Base-by-base conservation (phyloP, 2,113 vertebrate genomes). In the Carassius carassius region DNA sequence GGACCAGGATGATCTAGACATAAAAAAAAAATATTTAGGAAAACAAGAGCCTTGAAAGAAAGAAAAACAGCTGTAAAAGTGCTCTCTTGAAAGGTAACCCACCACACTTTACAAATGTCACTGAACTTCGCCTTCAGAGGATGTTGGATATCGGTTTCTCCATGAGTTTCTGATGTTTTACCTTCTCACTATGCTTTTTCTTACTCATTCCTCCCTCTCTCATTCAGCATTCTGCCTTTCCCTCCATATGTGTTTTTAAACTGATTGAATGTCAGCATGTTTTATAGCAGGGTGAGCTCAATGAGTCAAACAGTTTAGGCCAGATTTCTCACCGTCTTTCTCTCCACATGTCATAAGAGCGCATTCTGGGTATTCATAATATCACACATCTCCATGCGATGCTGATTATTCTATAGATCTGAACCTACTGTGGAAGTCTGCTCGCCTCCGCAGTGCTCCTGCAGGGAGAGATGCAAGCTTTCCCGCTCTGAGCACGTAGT, bases 31-130 rank as follows among this genome's bases (percentile, higher is more conserved):
- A 1, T 32, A 74, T 74, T 79, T 25, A 35, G 56, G n/a, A 63
- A 76, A 76, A 51, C 44, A 83, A 49, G 78, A 77, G 29, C 14
- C 56, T 12, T 56, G 47, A 70, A 60, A 83, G 25, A 82, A 35
- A 58, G 17, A 44, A 58, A 62, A 85, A 54, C 75, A 51, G 58
- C 78, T 85, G 86, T 79, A 85, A 51, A 44, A 54, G 37, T 49
- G 19, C 73, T 80, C 23, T 75, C 17, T 35, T 67, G 29, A 78
- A 85, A 87, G 49, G 65, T 17, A n/a, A 77, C 9, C 37, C 76
- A 41, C 77, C 62, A 70, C 80, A 63, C 81, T 82, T 87, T 90
- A 88, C 92, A 93, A 93, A 94, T 94, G 92, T 93, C 92, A 94
- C 89, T 92, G 93, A 92, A 93, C 92, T 85, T 86, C 91, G 91